A percentile compares a stretch with the other conserved stretches of the same genome.
These are phyloP conservation scores for Zaprionus tsacasi DNA, from an alignment of 1,140 invertebrate species.

Conservation along the genomic window DNA sequence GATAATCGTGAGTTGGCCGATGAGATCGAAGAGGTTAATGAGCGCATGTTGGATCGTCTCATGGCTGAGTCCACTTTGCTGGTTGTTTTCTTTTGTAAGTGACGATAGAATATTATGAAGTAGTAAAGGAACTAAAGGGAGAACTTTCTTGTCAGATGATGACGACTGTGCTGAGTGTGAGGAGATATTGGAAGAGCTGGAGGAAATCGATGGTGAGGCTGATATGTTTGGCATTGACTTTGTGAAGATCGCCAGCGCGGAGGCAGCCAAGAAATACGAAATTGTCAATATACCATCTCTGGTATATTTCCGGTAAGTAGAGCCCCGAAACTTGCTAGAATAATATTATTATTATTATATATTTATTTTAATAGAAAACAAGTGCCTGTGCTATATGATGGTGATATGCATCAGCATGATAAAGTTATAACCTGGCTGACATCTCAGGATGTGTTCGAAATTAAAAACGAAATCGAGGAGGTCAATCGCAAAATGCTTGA, in stretches of 20 bases:
- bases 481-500: constrained; percentile 98
- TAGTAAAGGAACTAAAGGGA: not conserved
- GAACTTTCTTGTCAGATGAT: constrained; percentile 88
- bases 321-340: not conserved
- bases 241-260: constrained; percentile 94
- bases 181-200: constrained; percentile 93
- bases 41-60: constrained; percentile 94
- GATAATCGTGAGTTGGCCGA: constrained; percentile 96
- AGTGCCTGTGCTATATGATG: constrained; percentile 94
- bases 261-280: constrained; percentile 92
- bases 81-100: constrained; percentile 97
- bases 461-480: constrained; percentile 98
- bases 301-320: constrained; percentile 90
- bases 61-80: constrained; percentile 94
- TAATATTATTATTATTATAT: no score
- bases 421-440: constrained; percentile 95
- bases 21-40: constrained; percentile 97
- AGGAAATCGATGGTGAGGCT: constrained; percentile 97
- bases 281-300: constrained; percentile 93
- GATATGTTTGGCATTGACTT: constrained; percentile 97
- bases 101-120: constrained; percentile 59
- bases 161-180: constrained; percentile 96
- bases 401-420: constrained; percentile 94
- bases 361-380: constrained; percentile 86
- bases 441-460: constrained; percentile 97